Conservation (phyloP, 2,797 vertebrate genomes). For the Halcyon smyrnensis region DNA sequence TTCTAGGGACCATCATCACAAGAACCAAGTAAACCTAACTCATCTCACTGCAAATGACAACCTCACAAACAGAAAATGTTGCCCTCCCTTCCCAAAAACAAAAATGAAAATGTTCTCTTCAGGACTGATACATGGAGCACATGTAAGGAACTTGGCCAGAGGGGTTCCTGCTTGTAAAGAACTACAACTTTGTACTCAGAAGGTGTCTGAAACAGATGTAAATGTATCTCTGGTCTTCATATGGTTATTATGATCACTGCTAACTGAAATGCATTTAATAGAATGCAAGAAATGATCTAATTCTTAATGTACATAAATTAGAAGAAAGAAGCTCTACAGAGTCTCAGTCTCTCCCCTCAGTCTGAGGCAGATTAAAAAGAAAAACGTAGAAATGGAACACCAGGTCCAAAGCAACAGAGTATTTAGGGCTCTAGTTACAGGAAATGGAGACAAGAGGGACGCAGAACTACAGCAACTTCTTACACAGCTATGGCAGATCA, state of each 20-base stretch:
- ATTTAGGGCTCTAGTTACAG: neutral
- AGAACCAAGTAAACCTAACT: neutral
- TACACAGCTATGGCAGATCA: neutral
- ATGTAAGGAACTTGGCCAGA: neutral
- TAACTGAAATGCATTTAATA: neutral
- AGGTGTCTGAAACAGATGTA: neutral
- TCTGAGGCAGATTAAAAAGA: neutral
- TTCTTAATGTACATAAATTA: neutral
- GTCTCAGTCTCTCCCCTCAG: neutral
- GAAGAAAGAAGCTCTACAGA: neutral
- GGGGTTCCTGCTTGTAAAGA: neutral
- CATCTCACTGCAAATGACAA: neutral
- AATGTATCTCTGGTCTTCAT: neutral
- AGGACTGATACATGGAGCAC: neutral
- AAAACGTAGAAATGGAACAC: neutral
- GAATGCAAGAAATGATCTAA: neutral
- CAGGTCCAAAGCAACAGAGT: neutral
- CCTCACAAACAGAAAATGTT: neutral
- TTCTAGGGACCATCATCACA: neutral
- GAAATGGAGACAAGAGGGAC: neutral
- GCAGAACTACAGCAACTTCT: neutral
- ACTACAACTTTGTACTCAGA: neutral
- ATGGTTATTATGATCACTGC: neutral
- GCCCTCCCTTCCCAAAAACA: neutral
- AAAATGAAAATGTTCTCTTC: neutral